A percentile compares a stretch with the other conserved stretches of the same genome.
Conservation (phyloP, 2,888 invertebrate genomes). For the Watsonalla binaria region DNA sequence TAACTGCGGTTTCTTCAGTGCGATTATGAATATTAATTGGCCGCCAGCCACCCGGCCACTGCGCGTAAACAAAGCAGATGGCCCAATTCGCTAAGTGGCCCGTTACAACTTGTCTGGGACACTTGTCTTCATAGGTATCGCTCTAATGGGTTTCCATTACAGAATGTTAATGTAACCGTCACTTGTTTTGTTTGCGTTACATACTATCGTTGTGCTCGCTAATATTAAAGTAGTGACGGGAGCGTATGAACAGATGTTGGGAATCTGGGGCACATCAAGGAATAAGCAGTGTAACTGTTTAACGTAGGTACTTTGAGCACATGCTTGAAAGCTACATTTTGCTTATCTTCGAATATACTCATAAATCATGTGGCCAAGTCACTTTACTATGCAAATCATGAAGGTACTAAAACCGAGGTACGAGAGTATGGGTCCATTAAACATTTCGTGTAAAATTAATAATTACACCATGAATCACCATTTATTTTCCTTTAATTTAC, state of each 20-base stretch:
- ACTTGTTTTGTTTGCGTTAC: not conserved
- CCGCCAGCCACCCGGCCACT: conserved; percentile 7
- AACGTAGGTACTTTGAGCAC: no score
- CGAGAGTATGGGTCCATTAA: not conserved
- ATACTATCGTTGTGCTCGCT: no score
- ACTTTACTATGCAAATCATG: no score
- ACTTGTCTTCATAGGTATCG: conserved; percentile 15
- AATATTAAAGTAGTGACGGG: no score
- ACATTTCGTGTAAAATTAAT: not conserved
- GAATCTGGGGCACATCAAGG: no score
- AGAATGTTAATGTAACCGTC: conserved; percentile 8
- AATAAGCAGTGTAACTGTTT: no score
- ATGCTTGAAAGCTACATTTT: no score
- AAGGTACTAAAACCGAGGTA: no score
- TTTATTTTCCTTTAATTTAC: not conserved
- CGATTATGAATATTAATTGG: conserved; percentile 57
- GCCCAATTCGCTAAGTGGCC: conserved; percentile 43
- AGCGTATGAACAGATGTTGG: no score
- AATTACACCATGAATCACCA: not conserved
- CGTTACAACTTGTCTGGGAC: conserved; percentile 16
- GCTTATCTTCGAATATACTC: no score
- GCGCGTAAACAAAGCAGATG: conserved; percentile 44
- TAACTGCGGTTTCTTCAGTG: conserved; percentile 41
- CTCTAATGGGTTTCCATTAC: conserved; percentile 2
- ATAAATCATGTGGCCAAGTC: no score